Percentiles rank a stretch among this genome's conserved stretches.
Evolutionary conservation across 2,113 vertebrate species (phyloP).

Genomic region (Danionella cerebrum): DNA sequence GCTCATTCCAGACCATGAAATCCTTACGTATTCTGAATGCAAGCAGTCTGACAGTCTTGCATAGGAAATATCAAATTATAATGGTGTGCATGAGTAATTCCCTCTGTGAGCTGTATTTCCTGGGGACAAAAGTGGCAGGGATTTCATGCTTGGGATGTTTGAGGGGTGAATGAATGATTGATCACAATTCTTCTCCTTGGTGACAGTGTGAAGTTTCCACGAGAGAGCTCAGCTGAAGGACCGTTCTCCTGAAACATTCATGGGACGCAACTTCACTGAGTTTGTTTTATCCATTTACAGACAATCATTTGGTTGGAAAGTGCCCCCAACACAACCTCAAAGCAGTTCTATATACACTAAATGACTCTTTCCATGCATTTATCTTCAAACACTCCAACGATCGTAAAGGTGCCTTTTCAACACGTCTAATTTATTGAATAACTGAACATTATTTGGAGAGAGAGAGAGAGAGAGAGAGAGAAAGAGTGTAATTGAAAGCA

Average conservation of each 20-base stretch:
- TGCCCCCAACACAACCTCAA: too few relatives aligned
- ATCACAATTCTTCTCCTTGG: conserved; percentile 5
- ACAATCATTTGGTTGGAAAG: conserved; percentile 7
- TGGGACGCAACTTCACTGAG: conserved; percentile 1
- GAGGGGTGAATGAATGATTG: conserved; percentile 27
- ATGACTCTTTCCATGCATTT: neutral
- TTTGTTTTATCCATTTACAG: neutral
- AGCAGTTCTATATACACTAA: neutral
- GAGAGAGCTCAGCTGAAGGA: conserved; percentile 15
- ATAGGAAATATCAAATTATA: neutral
- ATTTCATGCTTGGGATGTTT: neutral
- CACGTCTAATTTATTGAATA: too few relatives aligned
- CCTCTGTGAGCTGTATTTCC: neutral
- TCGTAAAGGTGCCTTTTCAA: neutral
- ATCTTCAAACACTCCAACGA: neutral
- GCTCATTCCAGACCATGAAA: neutral
- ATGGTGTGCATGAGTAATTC: neutral
- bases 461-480: neutral
- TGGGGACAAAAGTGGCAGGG: neutral
- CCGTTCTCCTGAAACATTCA: conserved; percentile 39
- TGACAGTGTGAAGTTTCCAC: conserved; percentile 7
- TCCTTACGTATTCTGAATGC: too few relatives aligned
- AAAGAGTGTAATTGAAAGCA: neutral
- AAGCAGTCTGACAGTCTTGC: neutral
- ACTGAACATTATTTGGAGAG: neutral